Base-by-base conservation (phyloP, 1,140 invertebrate genomes). In the Scaptomyza pallida region DNA sequence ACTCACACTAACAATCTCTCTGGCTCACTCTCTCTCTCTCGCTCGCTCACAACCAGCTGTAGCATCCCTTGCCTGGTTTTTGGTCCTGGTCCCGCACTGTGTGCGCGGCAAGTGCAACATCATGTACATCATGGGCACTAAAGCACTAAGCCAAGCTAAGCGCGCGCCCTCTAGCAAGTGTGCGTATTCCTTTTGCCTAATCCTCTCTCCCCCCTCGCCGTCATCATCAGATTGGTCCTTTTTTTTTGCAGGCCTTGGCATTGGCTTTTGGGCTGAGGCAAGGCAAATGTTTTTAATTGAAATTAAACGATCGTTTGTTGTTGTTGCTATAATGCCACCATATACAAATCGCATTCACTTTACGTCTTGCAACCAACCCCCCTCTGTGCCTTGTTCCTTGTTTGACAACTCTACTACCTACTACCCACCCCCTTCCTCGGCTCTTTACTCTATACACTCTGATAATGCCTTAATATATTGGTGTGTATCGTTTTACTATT, bases 231-330 rank as follows among this genome's bases (percentile, higher is more conserved):
- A 13, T 43, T 65, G 35, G 67, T 75, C 74, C 73, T 41, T 79
- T 73, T 75, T 37, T 75, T 77, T 85, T 90, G 88, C n/a, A n/a
- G n/a, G n/a, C n/a, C n/a, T n/a, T n/a, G n/a, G n/a, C n/a, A n/a
- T n/a, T 90, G 79, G 76, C 78, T 83, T 88, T 89, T 86, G 78
- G 51, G 71, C 70, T 60, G 60, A 40, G 72, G 68, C 67, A 68
- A 72, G 62, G 72, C 78, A 85, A 82, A 78, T 82, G 70, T 80
- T 82, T 90, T 88, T 90, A 90, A 90, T 90, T 90, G 89, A 89
- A 90, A 89, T 89, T 90, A 90, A 90, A 90, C 89, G 89, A 90
- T 90, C 89, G 78, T 82, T 89, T 89, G 89, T 33, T 83, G 59
- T 56, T 85, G 61, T 85, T 86, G 54, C 15, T 88, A 75, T 88